Conservation (phyloP, 37 sponge, comb jelly and placozoan species). For the Oscarella lobularis region DNA sequence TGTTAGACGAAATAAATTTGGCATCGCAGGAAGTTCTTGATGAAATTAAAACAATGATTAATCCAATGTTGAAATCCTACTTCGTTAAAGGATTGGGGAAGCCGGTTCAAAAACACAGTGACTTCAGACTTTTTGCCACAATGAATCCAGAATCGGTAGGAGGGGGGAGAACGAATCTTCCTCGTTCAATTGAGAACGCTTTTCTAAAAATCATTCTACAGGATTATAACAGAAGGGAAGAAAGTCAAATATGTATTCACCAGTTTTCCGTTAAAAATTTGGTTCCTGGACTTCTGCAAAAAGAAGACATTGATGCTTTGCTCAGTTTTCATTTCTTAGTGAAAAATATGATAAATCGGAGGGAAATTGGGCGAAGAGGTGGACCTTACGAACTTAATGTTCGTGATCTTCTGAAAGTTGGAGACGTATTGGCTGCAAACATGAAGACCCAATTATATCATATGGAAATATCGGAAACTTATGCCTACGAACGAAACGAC, state of each 20-base stretch:
- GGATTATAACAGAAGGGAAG: background rate
- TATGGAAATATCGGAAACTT: background rate
- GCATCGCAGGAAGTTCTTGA: constrained; percentile 2
- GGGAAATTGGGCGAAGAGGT: background rate
- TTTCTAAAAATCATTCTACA: background rate
- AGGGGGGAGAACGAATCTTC: background rate
- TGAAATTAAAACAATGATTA: background rate
- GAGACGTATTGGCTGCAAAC: background rate
- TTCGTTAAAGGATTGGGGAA: background rate
- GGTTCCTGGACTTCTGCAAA: background rate
- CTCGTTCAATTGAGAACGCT: background rate
- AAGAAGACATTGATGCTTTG: background rate
- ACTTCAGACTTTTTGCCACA: background rate
- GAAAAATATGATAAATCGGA: background rate
- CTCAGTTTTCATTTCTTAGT: background rate
- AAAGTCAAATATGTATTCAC: background rate
- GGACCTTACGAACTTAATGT: constrained; percentile 2
- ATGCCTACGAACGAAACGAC: background rate
- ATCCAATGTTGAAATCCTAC: background rate
- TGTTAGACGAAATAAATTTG: background rate
- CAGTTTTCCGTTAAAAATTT: background rate
- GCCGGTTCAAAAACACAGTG: background rate
- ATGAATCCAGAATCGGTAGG: background rate
- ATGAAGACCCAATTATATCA: background rate
- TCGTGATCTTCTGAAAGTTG: background rate